Base-by-base conservation (phyloP, 1,140 invertebrate species). In the Bicyclus anynana region DNA sequence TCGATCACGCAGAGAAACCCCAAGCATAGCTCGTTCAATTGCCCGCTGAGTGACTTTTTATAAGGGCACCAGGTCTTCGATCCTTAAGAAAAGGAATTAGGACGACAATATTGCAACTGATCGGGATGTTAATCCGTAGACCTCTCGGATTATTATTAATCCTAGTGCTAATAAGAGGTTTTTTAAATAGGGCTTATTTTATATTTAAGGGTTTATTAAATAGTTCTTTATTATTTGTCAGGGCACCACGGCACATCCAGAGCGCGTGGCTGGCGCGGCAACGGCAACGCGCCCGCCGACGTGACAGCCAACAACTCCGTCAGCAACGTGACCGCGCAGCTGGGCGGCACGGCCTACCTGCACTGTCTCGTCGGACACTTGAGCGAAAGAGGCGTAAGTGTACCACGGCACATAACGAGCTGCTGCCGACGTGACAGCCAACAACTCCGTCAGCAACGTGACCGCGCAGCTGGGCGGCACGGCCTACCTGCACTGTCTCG, bases 291-390 rank as follows among this genome's bases (percentile, higher is more conserved):
- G 23, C 23, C 23, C 7, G 23, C 23, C 23, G 23, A 23, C 23
- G 23, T 23, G 23, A 23, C 23, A 23, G 23, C 23, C 20, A 89
- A 89, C 68, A 89, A 89, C 60, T 89, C 88, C 0, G 74, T 89
- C 20, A 89, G 84, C 58, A 96, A 96, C 75, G 91, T 95, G 47
- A 96, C 95, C 2, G 94, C 95, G 7, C 95, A 96, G 73, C 87
- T 96, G 14, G 95, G 95, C 13, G 94, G 94, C 48, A 95, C 94
- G 0, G 95, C 95, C 17, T 96, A 95, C 80, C 90, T 96, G n/a
- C 94, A 95, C 82, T 97, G 95, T 82, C 74, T 89, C 0, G 88
- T 89, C 0, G 85, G 88, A 16, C 86, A 89, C 60, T 67, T 89
- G 35, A 87, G 79, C 50, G 88, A 89, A 27, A 66, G 88, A 74